Base-by-base conservation (phyloP, 2,888 invertebrate species). In the Caenorhabditis plicata region DNA sequence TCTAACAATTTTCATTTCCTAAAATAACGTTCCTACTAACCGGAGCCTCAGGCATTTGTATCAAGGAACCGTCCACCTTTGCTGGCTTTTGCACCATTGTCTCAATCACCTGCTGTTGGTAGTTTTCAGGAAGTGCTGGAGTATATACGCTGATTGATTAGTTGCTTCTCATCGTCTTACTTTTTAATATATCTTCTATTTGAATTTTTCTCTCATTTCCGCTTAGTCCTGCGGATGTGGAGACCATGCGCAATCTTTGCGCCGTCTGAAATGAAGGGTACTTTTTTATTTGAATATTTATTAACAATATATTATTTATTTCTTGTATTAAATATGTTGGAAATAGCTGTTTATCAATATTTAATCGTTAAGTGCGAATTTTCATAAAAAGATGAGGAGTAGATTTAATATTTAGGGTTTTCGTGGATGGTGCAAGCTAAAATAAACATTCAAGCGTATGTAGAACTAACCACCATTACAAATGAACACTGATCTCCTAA, bases 71-170 rank as follows among this genome's bases (percentile, higher is more conserved):
- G 23, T 60, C 60, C 27, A 60, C 25, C 33, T 60, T 60, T 1
- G 53, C 27, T 11, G 60, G 60, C 2, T 41, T n/a, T 31, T 53
- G 42, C 22, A 49, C 49, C 0, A 60, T 33, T 11, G 44, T 38
- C 32, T 60, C 29, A 13, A 53, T 41, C 15, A 60, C 33, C 23
- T 49, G 53, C 9, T 44, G 23, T 23, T 53, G 60, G 25, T 60
- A 60, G 2, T 53, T 53, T n/a, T 48, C 44, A 1, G 60, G 60
- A 36, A 60, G 40, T 15, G 52, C 53, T 45, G 49, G 49, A 55
- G 17, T 19, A 36, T 4, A 13, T 11, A 19, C 13, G 4, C 15
- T 2, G n/a, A 31, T 26, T 22, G 15, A 13, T 9, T 29, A 17
- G 42, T 17, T 29, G 36, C 13, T n/a, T 8, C 19, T 13, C 32